Base-by-base conservation (phyloP, 1,140 invertebrate genomes). In the Caenorhabditis brenneri region DNA sequence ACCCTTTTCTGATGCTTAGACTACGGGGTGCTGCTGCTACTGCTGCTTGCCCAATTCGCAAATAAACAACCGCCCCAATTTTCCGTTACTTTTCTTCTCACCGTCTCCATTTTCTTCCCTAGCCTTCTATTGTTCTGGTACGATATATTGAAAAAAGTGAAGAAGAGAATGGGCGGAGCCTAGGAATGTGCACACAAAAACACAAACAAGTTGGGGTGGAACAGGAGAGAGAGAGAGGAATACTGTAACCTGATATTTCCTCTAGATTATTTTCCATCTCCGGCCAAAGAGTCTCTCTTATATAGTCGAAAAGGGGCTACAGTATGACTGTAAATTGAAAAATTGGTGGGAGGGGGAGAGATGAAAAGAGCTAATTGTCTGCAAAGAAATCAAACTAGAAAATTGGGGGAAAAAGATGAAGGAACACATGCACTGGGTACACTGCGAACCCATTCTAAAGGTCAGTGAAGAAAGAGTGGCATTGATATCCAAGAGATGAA, bases 41-140 rank as follows among this genome's bases (percentile, higher is more conserved):
- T 51, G 49, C 49, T 51, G 53, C 53, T 55, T 55, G 53, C 53
- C 53, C 53, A 55, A 55, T 55, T 55, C 53, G 53, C 53, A 55
- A 55, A 55, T 55, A 55, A 55, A 55, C 53, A 55, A 55, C 53
- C 53, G 53, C 24, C 24, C 24, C 53, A 55, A 55, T 55, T 55
- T 55, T 55, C 53, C 53, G 53, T 55, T 55, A 55, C 53, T 55
- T 55, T 55, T 55, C 22, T 55, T 27, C 53, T 55, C 22, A 27
- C 53, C 24, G 24, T 55, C 22, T 55, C 49, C 49, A 6, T 42
- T 42, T 42, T 42, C 39, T 42, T 42, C 39, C 39, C 12, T 42
- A 12, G 5, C 39, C 39, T n/a, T 51, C 49, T 51, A 51, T 51
- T 51, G 49, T 51, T 51, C 49, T 51, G 15, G 15, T 51, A 51